phyloP scores from a whole-genome alignment of 2,888 invertebrate genomes.

The Athrips mouffetella region DNA sequence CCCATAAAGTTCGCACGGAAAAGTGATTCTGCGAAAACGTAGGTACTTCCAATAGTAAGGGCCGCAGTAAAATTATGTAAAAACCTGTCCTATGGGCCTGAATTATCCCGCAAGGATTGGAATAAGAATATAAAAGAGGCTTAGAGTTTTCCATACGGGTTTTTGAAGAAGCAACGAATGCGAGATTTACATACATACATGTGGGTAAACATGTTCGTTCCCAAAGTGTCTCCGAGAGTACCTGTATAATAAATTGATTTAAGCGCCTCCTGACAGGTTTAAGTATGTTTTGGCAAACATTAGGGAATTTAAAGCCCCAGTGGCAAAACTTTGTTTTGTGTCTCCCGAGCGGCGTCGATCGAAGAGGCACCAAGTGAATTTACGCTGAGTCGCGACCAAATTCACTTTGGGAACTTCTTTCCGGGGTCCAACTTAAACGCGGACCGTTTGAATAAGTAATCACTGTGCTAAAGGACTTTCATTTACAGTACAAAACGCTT shows the following conservation, averaged over 20 bases:
- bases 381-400: conserved; percentile 41
- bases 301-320: conserved; percentile 66
- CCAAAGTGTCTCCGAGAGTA: conserved; percentile 62
- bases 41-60: conserved; percentile 55
- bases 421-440: conserved; percentile 30
- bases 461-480: conserved; percentile 25
- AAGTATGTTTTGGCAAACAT: conserved; percentile 74
- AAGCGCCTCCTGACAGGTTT: conserved; percentile 72
- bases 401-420: conserved; percentile 36
- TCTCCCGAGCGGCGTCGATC: conserved; percentile 40
- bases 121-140: conserved; percentile 75
- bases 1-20: conserved; percentile 47
- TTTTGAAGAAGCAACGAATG: conserved; percentile 65
- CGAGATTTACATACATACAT: conserved; percentile 69
- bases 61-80: conserved; percentile 72
- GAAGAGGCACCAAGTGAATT: conserved; percentile 46
- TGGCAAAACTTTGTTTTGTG: conserved; percentile 63
- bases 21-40: conserved; percentile 46
- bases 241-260: conserved; percentile 76
- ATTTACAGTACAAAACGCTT: conserved; percentile 11
- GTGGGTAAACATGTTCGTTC: conserved; percentile 59
- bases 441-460: conserved; percentile 34
- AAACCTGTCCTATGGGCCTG: conserved; percentile 72
- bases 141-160: conserved; percentile 70
- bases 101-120: conserved; percentile 75